Conservation (phyloP, 1,140 invertebrate genomes). For the Brachionus calyciflorus region DNA sequence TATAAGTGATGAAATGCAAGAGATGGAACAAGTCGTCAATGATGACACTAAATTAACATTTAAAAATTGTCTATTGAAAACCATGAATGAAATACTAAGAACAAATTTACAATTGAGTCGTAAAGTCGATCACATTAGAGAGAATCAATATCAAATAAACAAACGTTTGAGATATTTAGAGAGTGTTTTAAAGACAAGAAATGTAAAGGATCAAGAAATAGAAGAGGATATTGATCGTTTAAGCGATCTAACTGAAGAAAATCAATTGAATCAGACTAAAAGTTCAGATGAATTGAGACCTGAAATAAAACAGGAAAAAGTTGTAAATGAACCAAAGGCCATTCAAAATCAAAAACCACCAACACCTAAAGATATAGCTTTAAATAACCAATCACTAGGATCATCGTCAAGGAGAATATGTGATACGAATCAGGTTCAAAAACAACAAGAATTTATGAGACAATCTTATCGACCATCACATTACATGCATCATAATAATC, state of each 20-base stretch:
- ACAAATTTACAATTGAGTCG: neutral
- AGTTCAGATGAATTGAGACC: neutral
- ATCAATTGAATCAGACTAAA: neutral
- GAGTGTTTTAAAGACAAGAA: neutral
- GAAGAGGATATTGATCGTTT: neutral
- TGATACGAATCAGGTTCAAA: too few species aligned
- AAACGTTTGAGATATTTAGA: neutral
- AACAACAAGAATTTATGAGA: too few species aligned
- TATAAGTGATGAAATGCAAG: neutral
- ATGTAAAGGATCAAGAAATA: neutral
- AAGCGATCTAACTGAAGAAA: neutral
- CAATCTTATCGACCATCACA: too few species aligned
- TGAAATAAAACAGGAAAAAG: neutral
- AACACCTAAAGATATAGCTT: neutral
- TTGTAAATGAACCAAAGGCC: neutral
- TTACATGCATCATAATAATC: neutral
- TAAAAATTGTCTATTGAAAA: slow-evolving; percentile 8
- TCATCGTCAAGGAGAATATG: too few species aligned
- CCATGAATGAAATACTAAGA: slow-evolving; percentile 29
- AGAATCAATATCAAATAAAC: neutral
- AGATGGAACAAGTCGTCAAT: slow-evolving; percentile 16
- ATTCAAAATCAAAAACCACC: neutral
- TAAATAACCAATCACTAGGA: neutral
- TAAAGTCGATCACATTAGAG: slow-evolving; percentile 6
- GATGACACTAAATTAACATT: neutral